Evolutionary conservation across 2,888 invertebrate genomes (phyloP), one percentile per base, ranked within the genome.

Genomic region (Acanthosoma haemorrhoidale): DNA sequence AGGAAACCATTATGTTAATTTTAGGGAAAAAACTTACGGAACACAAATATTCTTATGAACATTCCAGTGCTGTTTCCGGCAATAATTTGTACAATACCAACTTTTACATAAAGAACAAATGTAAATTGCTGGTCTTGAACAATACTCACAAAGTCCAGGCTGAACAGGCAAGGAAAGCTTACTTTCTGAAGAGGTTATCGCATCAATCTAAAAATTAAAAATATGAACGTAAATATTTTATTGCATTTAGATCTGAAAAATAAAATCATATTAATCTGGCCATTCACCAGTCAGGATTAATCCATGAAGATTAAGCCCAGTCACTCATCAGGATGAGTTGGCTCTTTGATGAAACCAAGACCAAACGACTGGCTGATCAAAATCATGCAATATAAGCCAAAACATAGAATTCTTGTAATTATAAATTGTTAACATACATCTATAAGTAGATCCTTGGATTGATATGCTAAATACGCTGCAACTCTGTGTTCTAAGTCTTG

Each of bases 81-180:
- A 71, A 32, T 43, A 32, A 21, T 69, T 63, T 36, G 68, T 36
- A 60, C 71, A 71, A 34, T 63, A 71, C 71, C 71, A 71, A 15
- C 31, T 39, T 64, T 68, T 71, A 39, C 71, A 71, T n/a, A 13
- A 41, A 18, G 51, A 63, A 18, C 70, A 70, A 11, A 18, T 6
- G 3, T 43, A 63, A 21, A 63, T 43, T 8, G 70, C 39, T 13
- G 70, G 63, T 13, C 41, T 25, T 0, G 21, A 25, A 43, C 70
- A 70, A 25, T 38, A 36, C 9, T 34, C 21, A 63, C 70, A 70
- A 18, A 32, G 21, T 2, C 70, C 70, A 59, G 43, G 67, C 21
- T 67, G 29, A 25, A 67, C 6, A 9, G 57, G 51, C n/a, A 67
- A 18, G 21, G 34, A 34, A 6, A 64, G 64, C n/a, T 41, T 64